These are phyloP conservation scores for Apotomis betuletana DNA, from an alignment of 2,888 invertebrate genomes.

Conservation along the genomic window DNA sequence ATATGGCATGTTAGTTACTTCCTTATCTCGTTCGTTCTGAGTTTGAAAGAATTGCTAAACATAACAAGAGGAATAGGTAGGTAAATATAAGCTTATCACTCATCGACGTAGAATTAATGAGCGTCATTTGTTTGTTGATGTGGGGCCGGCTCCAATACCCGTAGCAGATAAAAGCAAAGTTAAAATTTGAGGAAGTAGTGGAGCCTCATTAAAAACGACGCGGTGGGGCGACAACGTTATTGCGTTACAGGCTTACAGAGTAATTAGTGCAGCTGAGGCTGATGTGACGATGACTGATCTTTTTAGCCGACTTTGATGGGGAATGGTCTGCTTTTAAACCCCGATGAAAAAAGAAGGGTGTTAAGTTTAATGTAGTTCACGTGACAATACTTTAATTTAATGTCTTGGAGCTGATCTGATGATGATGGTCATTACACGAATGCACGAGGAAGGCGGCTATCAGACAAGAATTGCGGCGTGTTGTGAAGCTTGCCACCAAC, in stretches of 20 bases:
- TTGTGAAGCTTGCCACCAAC: too few species aligned
- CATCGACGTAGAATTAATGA: slow-evolving; percentile 20
- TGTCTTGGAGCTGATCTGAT: too few species aligned
- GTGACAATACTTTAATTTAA: too few species aligned
- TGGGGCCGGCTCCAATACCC: slow-evolving; percentile 14
- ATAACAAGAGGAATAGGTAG: not conserved
- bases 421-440: too few species aligned
- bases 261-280: slow-evolving; percentile 34
- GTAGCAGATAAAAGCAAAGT: slow-evolving; percentile 36
- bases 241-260: slow-evolving; percentile 54
- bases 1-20: too few species aligned
- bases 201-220: slow-evolving; percentile 64
- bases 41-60: too few species aligned
- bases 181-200: slow-evolving; percentile 43
- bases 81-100: not conserved
- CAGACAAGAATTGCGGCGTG: too few species aligned
- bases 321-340: too few species aligned
- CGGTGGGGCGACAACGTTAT: slow-evolving; percentile 61
- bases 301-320: not conserved
- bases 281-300: slow-evolving; percentile 6
- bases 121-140: slow-evolving; percentile 25
- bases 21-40: too few species aligned
- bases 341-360: too few species aligned
- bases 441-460: too few species aligned
- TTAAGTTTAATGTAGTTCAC: too few species aligned